Conservation (phyloP, 2,113 vertebrate species). For the Leptobrachium leishanense region DNA sequence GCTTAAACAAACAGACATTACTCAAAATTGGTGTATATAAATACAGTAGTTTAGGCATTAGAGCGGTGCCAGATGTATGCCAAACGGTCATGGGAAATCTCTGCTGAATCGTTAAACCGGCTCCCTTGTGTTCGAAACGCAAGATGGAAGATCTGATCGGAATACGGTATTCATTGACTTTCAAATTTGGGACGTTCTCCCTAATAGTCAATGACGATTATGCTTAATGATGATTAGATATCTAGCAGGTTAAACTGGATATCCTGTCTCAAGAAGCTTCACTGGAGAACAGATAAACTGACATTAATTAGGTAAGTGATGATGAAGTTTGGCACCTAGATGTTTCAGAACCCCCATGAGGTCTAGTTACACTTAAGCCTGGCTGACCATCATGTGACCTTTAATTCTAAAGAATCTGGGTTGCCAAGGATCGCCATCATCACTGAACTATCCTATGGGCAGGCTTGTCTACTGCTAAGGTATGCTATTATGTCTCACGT, state of each 20-base stretch:
- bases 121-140: not conserved
- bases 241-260: not conserved
- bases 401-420: too few species aligned
- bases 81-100: not conserved
- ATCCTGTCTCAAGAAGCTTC: too few species aligned
- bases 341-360: too few species aligned
- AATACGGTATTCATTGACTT: not conserved
- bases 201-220: not conserved
- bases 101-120: slow-evolving; percentile 3
- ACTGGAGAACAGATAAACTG: too few species aligned
- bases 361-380: too few species aligned
- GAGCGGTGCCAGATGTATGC: slow-evolving; percentile 30
- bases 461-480: too few species aligned
- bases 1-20: slow-evolving; percentile 50
- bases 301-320: too few species aligned
- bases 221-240: not conserved
- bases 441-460: too few species aligned
- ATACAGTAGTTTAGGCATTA: slow-evolving; percentile 40
- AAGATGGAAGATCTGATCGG: not conserved
- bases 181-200: not conserved
- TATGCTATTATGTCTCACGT: too few species aligned
- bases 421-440: too few species aligned
- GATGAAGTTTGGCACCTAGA: too few species aligned
- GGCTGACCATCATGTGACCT: too few species aligned
- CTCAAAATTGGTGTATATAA: slow-evolving; percentile 49